A percentile compares a stretch with the other conserved stretches of the same genome.
Evolutionary conservation across 1,140 invertebrate species (phyloP).

Genomic region (Hyphantria cunea): DNA sequence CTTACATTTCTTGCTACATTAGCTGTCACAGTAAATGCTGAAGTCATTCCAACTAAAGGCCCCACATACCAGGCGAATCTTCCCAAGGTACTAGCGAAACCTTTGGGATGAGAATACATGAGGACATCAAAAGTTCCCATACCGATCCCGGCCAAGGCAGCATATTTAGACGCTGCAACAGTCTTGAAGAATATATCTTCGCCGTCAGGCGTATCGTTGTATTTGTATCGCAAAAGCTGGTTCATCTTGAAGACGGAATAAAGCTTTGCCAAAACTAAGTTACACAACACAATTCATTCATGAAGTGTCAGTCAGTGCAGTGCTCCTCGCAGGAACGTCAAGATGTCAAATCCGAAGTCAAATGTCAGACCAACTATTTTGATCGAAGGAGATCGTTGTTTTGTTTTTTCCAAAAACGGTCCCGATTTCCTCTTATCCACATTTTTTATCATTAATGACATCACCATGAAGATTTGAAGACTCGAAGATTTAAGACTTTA

Average conservation of each 20-base stretch:
- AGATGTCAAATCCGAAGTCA: too few species aligned
- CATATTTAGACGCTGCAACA: conserved; percentile 83
- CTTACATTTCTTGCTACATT: conserved; percentile 83
- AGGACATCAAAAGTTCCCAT: conserved; percentile 82
- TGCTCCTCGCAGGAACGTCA: too few species aligned
- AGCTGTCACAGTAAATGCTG: conserved; percentile 84
- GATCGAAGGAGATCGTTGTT: too few species aligned
- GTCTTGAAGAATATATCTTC: conserved; percentile 85
- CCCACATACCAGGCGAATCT: conserved; percentile 79
- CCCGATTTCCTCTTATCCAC: too few species aligned
- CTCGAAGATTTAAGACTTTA: too few species aligned
- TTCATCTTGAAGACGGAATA: conserved; percentile 35
- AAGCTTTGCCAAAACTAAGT: conserved; percentile 41
- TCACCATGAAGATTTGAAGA: too few species aligned
- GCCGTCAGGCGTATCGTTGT: conserved; percentile 88
- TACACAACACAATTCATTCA: conserved; percentile 60
- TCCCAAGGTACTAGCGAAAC: conserved; percentile 54
- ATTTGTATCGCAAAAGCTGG: conserved; percentile 74
- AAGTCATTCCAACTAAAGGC: conserved; percentile 84
- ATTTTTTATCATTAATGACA: too few species aligned
- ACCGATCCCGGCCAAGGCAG: conserved; percentile 73
- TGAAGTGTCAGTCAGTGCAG: conserved; percentile 21
- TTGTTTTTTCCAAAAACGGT: too few species aligned
- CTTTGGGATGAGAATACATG: conserved; percentile 82
- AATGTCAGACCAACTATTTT: too few species aligned